Percentiles rank a stretch among this genome's conserved stretches.
phyloP scores from a whole-genome alignment of 2,797 vertebrate genomes.

The Cuniculus paca region DNA sequence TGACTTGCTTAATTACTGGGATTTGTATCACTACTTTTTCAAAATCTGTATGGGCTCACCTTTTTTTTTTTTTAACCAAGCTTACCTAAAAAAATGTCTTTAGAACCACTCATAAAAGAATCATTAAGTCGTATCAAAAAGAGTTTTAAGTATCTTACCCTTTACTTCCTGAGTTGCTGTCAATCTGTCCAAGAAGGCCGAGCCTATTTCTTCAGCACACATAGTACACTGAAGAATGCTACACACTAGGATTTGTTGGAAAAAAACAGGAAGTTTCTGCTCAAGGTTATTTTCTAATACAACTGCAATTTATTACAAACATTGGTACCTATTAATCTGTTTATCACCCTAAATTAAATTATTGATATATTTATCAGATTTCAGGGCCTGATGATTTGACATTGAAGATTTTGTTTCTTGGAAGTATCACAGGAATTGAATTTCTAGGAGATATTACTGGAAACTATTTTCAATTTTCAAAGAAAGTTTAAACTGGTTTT shows the following conservation, averaged over 20 bases:
- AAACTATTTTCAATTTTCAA: conserved; percentile 20
- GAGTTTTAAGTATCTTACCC: neutral
- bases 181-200: neutral
- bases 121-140: neutral
- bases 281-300: neutral
- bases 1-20: neutral
- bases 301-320: neutral
- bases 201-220: neutral
- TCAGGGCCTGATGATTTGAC: neutral
- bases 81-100: neutral
- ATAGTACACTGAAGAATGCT: neutral
- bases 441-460: neutral
- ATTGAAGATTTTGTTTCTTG: neutral
- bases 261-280: neutral
- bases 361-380: neutral
- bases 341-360: neutral
- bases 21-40: neutral
- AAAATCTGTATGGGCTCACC: neutral
- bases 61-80: neutral
- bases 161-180: neutral
- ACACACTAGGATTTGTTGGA: neutral
- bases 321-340: neutral
- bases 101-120: neutral
- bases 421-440: neutral
- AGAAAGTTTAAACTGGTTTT: neutral